Base-by-base conservation (phyloP, 2,113 vertebrate genomes). In the Notarius lentiginosus region DNA sequence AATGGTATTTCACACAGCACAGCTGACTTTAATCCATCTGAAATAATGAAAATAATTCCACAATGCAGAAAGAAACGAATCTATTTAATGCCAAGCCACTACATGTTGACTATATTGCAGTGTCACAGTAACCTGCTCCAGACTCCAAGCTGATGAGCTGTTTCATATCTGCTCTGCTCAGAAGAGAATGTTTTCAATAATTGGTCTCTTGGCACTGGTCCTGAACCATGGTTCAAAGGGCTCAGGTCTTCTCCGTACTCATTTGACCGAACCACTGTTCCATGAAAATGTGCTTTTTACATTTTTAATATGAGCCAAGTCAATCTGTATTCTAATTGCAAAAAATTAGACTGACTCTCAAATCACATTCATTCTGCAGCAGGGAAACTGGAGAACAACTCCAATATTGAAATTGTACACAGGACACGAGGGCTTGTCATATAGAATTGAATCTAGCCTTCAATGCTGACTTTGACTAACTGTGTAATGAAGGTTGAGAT, bases 181-280 rank as follows among this genome's bases (percentile, higher is more conserved):
- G 89, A 65, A 55, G 86, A 88, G 73, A 89, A 87, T 85, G 72
- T 76, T 86, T 86, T 91, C 76, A 92, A 89, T 90, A 90, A 92
- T 91, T 87, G 84, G 90, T 89, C 63, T 80, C 82, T 87, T 90
- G 90, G 89, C 90, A 72, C 86, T 75, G 60, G 87, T 80, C 77
- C 89, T 86, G 77, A 24, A 24, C 73, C 75, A 76, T 53, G 84
- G 83, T 88, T 87, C 77, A 83, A 88, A 89, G 65, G 79, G 82
- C 73, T 34, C n/a, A 66, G 79, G 34, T 83, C 58, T 72, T 75
- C 82, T 75, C 47, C 77, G 56, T 82, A 73, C 55, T 30, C 73
- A 30, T 89, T 80, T 80, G 84, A 87, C 90, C 4, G 47, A 89
- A 61, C 84, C 84, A 84, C 75, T 88, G 81, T 89, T 86, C 77